Evolutionary conservation across 2,113 vertebrate genomes (phyloP).

Genomic region (Arothron firmamentum): DNA sequence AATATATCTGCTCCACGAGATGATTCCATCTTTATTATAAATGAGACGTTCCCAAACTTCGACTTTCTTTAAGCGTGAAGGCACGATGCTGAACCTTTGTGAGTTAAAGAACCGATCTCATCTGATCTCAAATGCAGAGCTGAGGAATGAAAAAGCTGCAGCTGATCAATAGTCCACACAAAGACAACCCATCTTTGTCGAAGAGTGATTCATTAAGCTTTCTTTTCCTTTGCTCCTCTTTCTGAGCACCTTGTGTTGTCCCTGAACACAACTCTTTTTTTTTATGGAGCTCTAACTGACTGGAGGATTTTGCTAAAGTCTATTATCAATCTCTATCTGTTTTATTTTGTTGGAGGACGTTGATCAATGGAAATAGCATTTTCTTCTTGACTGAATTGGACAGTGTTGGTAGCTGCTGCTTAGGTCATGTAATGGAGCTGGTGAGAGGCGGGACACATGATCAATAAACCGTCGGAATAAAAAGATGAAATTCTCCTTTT

Average conservation of each 20-base stretch:
- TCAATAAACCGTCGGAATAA: constrained; percentile 75
- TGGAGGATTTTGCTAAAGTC: constrained; percentile 73
- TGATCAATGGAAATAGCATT: constrained; percentile 79
- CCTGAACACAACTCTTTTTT: constrained; percentile 55
- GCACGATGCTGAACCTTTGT: constrained; percentile 31
- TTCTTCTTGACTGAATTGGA: constrained; percentile 73
- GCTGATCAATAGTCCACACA: constrained; percentile 65
- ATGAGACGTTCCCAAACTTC: too few relatives aligned
- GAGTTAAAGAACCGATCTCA: constrained; percentile 54
- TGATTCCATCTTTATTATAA: too few relatives aligned
- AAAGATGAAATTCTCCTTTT: constrained; percentile 69
- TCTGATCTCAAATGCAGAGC: constrained; percentile 73
- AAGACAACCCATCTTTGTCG: constrained; percentile 56
- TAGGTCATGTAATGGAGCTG: constrained; percentile 65
- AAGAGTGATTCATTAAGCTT: constrained; percentile 69
- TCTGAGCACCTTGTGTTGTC: constrained; percentile 63
- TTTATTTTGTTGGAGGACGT: constrained; percentile 64
- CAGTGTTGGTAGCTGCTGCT: constrained; percentile 58
- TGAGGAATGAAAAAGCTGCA: constrained; percentile 71
- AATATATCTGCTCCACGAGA: too few relatives aligned
- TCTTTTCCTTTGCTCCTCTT: constrained; percentile 62
- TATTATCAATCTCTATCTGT: constrained; percentile 78
- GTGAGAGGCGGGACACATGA: constrained; percentile 63
- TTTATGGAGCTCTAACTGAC: constrained; percentile 71
- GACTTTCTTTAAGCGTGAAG: constrained; percentile 17